Evolutionary conservation across 2,113 vertebrate species (phyloP).

Genomic region (Charadrius vociferus): DNA sequence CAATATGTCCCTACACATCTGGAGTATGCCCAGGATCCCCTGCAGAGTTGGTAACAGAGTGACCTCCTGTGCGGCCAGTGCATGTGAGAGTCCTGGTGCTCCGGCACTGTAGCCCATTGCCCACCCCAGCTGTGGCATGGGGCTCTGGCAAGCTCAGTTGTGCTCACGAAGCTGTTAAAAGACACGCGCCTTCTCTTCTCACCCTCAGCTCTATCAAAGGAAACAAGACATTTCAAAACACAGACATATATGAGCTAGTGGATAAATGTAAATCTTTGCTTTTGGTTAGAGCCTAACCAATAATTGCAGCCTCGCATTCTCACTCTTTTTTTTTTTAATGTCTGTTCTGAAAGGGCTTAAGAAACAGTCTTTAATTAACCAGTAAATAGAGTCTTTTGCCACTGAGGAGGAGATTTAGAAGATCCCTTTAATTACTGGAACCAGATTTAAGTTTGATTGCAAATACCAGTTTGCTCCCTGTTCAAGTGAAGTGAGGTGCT

Average conservation of each 20-base stretch:
- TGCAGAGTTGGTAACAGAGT: no score
- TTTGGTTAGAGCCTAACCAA: conserved; percentile 10
- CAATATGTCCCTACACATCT: background rate
- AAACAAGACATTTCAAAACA: conserved; percentile 3
- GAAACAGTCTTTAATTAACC: conserved; percentile 70
- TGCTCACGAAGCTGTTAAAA: background rate
- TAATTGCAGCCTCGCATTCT: conserved; percentile 36
- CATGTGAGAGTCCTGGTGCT: no score
- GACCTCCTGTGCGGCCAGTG: no score
- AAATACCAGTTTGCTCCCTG: conserved; percentile 64
- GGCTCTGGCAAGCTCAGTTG: background rate
- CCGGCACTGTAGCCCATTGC: background rate
- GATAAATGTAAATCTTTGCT: conserved; percentile 35
- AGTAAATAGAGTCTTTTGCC: conserved; percentile 58
- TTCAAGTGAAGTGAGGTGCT: conserved; percentile 1
- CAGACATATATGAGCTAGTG: background rate
- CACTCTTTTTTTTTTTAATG: background rate
- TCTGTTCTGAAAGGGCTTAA: conserved; percentile 63
- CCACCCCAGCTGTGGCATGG: background rate
- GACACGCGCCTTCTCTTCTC: background rate
- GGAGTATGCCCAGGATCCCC: background rate
- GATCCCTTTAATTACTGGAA: conserved; percentile 76
- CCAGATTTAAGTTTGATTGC: conserved; percentile 66
- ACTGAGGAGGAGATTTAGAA: conserved; percentile 66
- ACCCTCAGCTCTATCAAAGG: background rate